Evolutionary conservation across 92 coral and sea anemone species (phyloP).

Genomic region (Anthopleura xanthogrammica): DNA sequence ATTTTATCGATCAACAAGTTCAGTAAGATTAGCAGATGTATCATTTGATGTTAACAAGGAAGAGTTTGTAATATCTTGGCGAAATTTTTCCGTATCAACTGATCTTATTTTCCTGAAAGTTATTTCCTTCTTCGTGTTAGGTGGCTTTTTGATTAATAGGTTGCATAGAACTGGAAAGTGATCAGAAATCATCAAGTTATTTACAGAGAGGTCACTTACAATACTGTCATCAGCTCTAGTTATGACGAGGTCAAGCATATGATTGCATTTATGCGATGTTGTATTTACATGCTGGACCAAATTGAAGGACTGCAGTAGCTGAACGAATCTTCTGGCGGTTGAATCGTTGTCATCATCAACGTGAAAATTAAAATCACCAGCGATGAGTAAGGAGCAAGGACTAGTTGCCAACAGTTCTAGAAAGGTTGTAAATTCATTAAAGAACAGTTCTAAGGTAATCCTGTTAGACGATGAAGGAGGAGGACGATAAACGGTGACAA

Average conservation of each 20-base stretch:
- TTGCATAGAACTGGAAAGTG: constrained; percentile 8
- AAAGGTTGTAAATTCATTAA: constrained; percentile 8
- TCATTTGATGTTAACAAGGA: background rate
- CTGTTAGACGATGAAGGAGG: constrained; percentile 22
- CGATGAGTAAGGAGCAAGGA: constrained; percentile 9
- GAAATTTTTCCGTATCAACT: background rate
- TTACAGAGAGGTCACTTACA: constrained; percentile 10
- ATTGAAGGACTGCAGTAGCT: constrained; percentile 19
- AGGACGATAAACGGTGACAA: constrained; percentile 27
- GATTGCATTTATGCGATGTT: constrained; percentile 1
- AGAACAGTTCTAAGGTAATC: background rate
- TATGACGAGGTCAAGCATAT: constrained; percentile 18
- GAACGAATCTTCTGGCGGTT: constrained; percentile 12
- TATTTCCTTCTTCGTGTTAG: background rate
- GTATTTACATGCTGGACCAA: constrained; percentile 20
- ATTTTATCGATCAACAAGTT: background rate
- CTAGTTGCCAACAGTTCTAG: constrained; percentile 9
- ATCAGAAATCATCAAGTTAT: background rate
- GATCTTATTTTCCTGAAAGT: background rate
- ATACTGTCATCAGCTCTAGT: constrained; percentile 21
- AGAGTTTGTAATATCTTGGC: constrained; percentile 1
- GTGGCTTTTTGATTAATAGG: background rate
- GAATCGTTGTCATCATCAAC: constrained; percentile 22
- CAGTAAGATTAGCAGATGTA: background rate
- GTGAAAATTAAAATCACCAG: constrained; percentile 36